These are phyloP conservation scores for Subacronicta megacephala DNA, from an alignment of 2,888 invertebrate species.

Conservation along the genomic window DNA sequence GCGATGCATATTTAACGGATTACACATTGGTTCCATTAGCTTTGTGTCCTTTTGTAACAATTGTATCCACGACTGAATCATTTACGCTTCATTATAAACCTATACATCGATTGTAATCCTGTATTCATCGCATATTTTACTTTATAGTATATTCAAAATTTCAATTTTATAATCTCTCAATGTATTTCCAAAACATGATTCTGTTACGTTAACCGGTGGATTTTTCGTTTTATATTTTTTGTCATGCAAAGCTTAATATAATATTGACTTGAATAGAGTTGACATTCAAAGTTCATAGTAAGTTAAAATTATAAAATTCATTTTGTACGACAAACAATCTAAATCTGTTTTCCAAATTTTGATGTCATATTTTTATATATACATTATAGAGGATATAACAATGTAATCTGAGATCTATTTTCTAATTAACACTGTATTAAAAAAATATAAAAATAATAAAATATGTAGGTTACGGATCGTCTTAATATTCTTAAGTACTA, in stretches of 20 bases:
- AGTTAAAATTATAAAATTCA: too few species aligned
- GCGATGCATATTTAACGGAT: conserved; percentile 14
- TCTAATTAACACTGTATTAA: too few species aligned
- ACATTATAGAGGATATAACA: too few species aligned
- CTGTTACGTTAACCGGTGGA: conserved; percentile 2
- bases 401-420: too few species aligned
- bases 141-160: conserved; percentile 18
- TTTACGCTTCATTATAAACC: conserved; percentile 46
- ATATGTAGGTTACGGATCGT: too few species aligned
- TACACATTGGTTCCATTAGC: conserved; percentile 12
- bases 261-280: too few species aligned
- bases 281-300: too few species aligned
- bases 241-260: too few species aligned
- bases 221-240: background rate
- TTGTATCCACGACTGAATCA: conserved; percentile 18
- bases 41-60: conserved; percentile 19
- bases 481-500: too few species aligned
- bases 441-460: too few species aligned
- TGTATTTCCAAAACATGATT: conserved; percentile 44
- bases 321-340: too few species aligned
- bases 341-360: background rate
- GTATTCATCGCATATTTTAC: conserved; percentile 26
- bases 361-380: too few species aligned
- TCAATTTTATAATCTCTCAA: conserved; percentile 35
- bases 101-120: conserved; percentile 25